phyloP scores from a whole-genome alignment of 1,140 invertebrate genomes.

The Zaprionus nigranus region DNA sequence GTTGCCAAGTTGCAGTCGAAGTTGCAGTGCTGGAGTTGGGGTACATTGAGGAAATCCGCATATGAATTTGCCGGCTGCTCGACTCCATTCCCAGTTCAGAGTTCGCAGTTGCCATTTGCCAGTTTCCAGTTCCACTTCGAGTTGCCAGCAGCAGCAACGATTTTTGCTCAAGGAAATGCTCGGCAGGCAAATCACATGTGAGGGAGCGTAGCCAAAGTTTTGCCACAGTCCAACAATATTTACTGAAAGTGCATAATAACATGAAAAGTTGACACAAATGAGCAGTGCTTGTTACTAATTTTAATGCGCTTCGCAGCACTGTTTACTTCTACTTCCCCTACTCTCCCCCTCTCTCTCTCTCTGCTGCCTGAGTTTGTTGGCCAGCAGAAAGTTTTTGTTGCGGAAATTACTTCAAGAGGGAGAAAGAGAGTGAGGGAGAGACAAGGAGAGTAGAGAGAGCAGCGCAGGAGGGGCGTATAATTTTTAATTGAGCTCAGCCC shows the following conservation, averaged over 20 bases:
- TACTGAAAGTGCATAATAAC: slow-evolving; percentile 83
- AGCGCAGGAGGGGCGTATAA: slow-evolving; percentile 44
- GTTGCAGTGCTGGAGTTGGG: slow-evolving; percentile 29
- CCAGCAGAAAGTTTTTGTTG: slow-evolving; percentile 69
- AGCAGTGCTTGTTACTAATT: slow-evolving; percentile 82
- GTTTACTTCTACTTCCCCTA: slow-evolving; percentile 12
- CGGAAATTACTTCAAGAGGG: slow-evolving; percentile 70
- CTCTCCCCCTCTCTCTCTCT: background rate
- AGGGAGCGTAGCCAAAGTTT: slow-evolving; percentile 55
- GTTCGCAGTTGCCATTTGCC: background rate
- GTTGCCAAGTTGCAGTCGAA: slow-evolving; percentile 49
- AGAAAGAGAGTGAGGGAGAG: background rate
- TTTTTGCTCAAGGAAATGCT: slow-evolving; percentile 12
- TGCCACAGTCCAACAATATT: slow-evolving; percentile 70
- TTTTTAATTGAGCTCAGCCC: slow-evolving; percentile 73
- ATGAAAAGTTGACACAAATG: slow-evolving; percentile 84
- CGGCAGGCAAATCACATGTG: slow-evolving; percentile 59
- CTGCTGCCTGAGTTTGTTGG: slow-evolving; percentile 25
- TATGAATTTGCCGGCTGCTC: slow-evolving; percentile 76
- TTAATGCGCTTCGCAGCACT: slow-evolving; percentile 73
- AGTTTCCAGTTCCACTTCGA: slow-evolving; percentile 1
- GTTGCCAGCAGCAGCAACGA: background rate
- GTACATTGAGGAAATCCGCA: slow-evolving; percentile 72
- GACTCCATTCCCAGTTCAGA: slow-evolving; percentile 14
- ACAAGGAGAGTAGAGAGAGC: no score